Conservation (phyloP, 2,113 vertebrate genomes). For the Gopherus flavomarginatus region DNA sequence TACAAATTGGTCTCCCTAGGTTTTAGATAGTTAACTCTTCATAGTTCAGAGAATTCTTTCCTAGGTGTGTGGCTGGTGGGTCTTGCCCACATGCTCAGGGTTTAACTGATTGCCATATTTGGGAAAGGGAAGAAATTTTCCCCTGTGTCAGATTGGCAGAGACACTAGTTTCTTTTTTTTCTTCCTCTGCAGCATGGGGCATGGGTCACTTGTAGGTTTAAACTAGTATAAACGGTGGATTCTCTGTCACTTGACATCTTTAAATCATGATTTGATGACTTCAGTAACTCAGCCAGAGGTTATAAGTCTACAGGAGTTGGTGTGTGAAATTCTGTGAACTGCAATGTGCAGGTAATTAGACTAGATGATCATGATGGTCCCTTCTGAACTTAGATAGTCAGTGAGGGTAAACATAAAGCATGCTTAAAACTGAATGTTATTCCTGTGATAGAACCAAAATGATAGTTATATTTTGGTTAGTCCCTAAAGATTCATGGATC, state of each 20-base stretch:
- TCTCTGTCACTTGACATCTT: background rate
- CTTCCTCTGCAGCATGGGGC: background rate
- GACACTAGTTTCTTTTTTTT: background rate
- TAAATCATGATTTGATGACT: background rate
- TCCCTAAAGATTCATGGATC: background rate
- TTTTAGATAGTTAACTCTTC: background rate
- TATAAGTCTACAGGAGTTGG: background rate
- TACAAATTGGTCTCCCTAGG: background rate
- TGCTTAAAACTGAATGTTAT: background rate
- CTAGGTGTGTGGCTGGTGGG: background rate
- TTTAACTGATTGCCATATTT: background rate
- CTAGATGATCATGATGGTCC: background rate
- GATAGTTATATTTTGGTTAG: background rate
- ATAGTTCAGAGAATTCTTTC: background rate
- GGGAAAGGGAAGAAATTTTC: background rate
- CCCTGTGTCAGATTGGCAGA: background rate
- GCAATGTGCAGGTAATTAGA: background rate
- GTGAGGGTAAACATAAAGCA: background rate
- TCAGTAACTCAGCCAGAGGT: background rate
- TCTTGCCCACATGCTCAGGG: background rate
- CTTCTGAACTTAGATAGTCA: background rate
- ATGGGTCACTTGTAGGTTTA: background rate
- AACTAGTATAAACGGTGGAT: background rate
- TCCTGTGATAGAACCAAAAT: background rate
- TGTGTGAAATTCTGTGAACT: background rate